Base-by-base conservation (phyloP, 2,888 invertebrate genomes). In the Pammene aurita region DNA sequence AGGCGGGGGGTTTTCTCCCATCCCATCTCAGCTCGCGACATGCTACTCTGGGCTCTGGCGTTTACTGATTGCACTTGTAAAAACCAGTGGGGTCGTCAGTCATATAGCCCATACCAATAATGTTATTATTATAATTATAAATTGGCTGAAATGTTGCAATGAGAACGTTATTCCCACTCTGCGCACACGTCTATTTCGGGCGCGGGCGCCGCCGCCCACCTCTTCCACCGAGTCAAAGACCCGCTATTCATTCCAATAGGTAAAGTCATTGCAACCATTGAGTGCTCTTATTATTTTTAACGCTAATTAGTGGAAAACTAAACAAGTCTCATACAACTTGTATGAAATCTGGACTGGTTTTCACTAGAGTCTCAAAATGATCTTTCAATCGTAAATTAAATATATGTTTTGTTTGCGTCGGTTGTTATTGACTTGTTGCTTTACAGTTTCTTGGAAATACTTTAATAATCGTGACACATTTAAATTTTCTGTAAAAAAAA, bases 221-320 rank as follows among this genome's bases (percentile, higher is more conserved):
- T 67, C 64, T 73, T 74, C 72, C 67, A 34, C 48, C 50, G 70
- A 72, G 81, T 82, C 83, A 82, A 82, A 82, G 81, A 81, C 80
- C 82, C 75, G 74, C 63, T 54, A 54, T 69, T 64, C 64, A 64
- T 69, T 64, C 50, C 38, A 54, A 52, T 35, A 57, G 54, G 55
- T 56, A 67, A n/a, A 46, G 46, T 58, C 64, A 68, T 58, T 68
- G 64, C 6, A 56, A 58, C 50, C 62, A 50, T 61, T 63, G 56
- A 61, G 62, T 68, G 38, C 9, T 38, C 7, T 50, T 18, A 70
- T 60, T 67, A 71, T 71, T 70, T 71, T 62, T 52, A 14, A n/a
- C 26, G 1, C 2, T 26, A 26, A 26, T 4, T 26, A 26, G 26
- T 26, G 26, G 4, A 26, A 26, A 26, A 26, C 26, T 26, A 4